Conservation (phyloP, 1,140 invertebrate genomes). For the Paralvinella palmiformis region DNA sequence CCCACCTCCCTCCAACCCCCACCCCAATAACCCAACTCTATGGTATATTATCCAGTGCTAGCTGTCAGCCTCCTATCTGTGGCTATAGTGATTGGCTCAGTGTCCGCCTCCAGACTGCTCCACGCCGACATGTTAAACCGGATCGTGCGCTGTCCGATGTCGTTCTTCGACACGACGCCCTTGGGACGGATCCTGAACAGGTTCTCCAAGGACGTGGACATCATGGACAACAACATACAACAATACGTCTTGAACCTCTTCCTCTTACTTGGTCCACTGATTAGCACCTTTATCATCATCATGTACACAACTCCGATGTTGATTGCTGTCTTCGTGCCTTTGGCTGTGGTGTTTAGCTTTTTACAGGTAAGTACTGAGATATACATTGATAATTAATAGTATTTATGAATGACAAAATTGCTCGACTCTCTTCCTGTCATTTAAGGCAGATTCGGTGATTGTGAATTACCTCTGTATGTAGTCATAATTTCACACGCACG, state of each 20-base stretch:
- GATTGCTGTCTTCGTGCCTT: conserved; percentile 10
- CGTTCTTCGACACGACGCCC: conserved; percentile 62
- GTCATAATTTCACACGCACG: neutral
- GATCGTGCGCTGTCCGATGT: conserved; percentile 62
- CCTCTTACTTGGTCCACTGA: neutral
- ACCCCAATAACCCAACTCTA: neutral
- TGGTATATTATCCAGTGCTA: neutral
- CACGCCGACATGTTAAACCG: conserved; percentile 28
- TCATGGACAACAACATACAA: conserved; percentile 16
- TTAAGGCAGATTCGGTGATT: neutral
- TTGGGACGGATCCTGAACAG: conserved; percentile 63
- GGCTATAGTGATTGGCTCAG: conserved; percentile 9
- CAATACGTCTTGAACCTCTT: conserved; percentile 6
- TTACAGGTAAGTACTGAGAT: conserved; percentile 11
- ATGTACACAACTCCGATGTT: conserved; percentile 17
- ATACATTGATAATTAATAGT: neutral
- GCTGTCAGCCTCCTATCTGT: neutral
- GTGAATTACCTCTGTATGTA: neutral
- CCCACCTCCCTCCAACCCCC: neutral
- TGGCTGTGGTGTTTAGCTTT: conserved; percentile 5
- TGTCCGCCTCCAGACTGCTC: conserved; percentile 8
- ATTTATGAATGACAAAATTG: neutral
- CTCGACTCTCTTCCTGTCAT: neutral
- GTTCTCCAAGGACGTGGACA: conserved; percentile 21
- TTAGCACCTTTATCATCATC: conserved; percentile 19